These are phyloP conservation scores for Euura saliciscinereae DNA, from an alignment of 1,140 invertebrate genomes.

Conservation along the genomic window DNA sequence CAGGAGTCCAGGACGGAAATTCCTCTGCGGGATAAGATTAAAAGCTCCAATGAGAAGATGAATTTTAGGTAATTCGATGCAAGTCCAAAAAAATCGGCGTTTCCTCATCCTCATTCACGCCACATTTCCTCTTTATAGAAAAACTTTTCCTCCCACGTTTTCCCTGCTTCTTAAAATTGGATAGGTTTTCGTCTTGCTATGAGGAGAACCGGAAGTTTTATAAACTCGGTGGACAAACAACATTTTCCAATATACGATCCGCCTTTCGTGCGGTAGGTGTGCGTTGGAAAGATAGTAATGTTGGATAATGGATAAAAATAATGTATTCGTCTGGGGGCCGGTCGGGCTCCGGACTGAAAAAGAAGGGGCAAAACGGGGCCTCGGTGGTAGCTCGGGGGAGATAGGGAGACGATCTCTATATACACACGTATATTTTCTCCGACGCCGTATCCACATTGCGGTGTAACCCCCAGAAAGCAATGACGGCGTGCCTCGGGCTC, in stretches of 20 bases:
- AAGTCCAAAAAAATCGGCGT: no score
- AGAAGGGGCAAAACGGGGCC: no score
- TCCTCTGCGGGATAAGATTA: no score
- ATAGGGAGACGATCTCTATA: conserved; percentile 15
- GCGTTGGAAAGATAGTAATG: conserved; percentile 22
- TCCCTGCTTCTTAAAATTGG: no score
- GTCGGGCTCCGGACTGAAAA: not conserved
- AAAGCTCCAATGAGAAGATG: no score
- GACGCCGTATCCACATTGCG: not conserved
- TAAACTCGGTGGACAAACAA: not conserved
- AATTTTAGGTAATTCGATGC: no score
- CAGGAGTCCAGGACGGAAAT: conserved; percentile 21
- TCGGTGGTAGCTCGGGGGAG: not conserved
- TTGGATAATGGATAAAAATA: conserved; percentile 40
- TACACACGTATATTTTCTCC: conserved; percentile 4
- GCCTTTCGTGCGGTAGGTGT: conserved; percentile 12
- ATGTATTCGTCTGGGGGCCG: conserved; percentile 42
- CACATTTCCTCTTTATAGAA: no score
- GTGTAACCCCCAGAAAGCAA: conserved; percentile 26
- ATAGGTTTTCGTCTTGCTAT: no score
- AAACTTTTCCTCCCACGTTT: no score
- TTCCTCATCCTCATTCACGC: no score
- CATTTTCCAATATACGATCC: not conserved
- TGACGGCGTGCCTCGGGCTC: conserved; percentile 30
- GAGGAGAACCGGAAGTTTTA: not conserved